Evolutionary conservation across 2,888 invertebrate genomes (phyloP), one percentile per base, ranked within the genome.

Genomic region (Hydraecia micacea): DNA sequence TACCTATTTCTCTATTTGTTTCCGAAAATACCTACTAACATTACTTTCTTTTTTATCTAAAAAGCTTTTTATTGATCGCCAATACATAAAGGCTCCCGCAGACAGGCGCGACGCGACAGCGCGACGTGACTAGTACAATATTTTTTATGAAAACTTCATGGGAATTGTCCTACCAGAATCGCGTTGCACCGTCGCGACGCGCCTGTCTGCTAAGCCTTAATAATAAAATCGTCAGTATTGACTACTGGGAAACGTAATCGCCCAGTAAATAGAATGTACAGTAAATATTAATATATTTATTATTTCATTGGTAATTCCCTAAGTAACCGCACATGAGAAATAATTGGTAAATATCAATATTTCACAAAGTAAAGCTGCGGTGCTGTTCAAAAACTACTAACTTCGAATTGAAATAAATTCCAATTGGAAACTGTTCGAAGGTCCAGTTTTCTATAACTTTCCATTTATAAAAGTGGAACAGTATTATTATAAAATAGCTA

Each of bases 351-450:
- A 77, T 71, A 72, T 46, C n/a, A 77, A 67, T 83, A 82, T 82
- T 82, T 76, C 36, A 68, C 28, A 11, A 42, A 60, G 42, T 39
- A 52, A 70, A n/a, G n/a, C 69, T 46, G 77, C 21, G 58, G 60
- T 25, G 15, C 55, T 62, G 80, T 77, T 77, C 32, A 55, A 55
- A 70, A 77, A 81, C 62, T 46, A 83, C 60, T 49, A 81, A 80
- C 46, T 82, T 80, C 25, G 15, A 83, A 80, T 70, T 83, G 60
- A 77, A 77, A 80, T 83, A 83, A 80, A 80, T 80, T 80, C 15
- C 77, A 67, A 77, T 71, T 46, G 58, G 60, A 71, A 83, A 67
- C 28, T 39, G 62, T 75, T 39, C 46, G 70, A 36, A 70, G 36
- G 77, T 66, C 70, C 42, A n/a, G 52, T 36, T 83, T 66, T 52